These are phyloP conservation scores for Priapulus caudatus DNA, from an alignment of 2,888 invertebrate species.

Conservation along the genomic window DNA sequence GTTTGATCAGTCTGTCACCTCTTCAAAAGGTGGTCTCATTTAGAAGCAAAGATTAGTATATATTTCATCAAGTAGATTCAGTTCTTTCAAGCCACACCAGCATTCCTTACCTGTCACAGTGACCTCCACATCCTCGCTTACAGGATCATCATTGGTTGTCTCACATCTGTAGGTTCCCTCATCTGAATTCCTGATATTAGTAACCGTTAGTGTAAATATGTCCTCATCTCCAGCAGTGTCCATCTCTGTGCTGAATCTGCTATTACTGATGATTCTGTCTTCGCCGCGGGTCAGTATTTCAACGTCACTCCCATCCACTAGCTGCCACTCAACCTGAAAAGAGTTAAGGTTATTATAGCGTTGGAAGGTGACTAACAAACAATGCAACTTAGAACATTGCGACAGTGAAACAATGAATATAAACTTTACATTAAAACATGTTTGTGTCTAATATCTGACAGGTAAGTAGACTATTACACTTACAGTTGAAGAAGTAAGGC, in stretches of 20 bases:
- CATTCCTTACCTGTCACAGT: too few species aligned
- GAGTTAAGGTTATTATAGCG: too few species aligned
- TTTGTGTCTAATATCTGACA: not conserved
- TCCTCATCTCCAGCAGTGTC: not conserved
- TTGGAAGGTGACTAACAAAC: too few species aligned
- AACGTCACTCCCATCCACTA: not conserved
- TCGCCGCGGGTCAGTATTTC: not conserved
- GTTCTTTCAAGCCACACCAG: too few species aligned
- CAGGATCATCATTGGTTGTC: not conserved
- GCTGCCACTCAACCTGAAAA: not conserved
- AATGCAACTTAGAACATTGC: not conserved
- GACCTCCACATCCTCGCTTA: too few species aligned
- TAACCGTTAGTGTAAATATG: not conserved
- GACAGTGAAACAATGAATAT: not conserved
- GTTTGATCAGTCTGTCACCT: too few species aligned
- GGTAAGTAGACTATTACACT: not conserved
- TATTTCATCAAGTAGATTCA: too few species aligned
- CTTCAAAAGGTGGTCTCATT: too few species aligned
- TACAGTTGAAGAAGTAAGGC: not conserved
- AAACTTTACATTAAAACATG: not conserved
- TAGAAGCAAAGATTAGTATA: too few species aligned
- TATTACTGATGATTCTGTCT: not conserved
- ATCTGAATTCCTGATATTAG: not conserved
- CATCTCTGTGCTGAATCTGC: not conserved
- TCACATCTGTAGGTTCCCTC: not conserved